phyloP scores from a whole-genome alignment of 2,888 invertebrate genomes.

The Myopa testacea region DNA sequence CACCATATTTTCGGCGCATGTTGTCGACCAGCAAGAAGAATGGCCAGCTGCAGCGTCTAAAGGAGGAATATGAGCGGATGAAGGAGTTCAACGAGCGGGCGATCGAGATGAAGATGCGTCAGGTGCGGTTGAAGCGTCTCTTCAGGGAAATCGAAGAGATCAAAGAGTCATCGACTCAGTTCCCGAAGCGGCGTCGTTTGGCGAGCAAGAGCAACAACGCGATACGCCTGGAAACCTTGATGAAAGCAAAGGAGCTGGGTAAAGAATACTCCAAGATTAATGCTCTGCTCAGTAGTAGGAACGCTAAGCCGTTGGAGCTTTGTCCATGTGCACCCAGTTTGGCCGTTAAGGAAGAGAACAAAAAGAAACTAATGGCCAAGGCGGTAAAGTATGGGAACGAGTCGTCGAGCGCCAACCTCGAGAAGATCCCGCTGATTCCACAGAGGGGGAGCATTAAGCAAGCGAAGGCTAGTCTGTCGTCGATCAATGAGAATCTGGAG shows the following conservation, averaged over 20 bases:
- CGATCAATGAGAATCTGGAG: conserved; percentile 38
- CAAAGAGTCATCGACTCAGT: conserved; percentile 47
- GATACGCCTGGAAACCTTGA: conserved; percentile 51
- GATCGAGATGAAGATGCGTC: conserved; percentile 59
- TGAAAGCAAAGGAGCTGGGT: conserved; percentile 54
- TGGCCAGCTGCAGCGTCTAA: conserved; percentile 56
- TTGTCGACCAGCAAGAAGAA: conserved; percentile 55
- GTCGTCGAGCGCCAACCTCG: conserved; percentile 54
- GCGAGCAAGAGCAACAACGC: conserved; percentile 43
- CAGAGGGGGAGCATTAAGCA: conserved; percentile 5
- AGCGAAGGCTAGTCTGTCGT: background rate
- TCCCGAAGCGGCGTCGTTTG: conserved; percentile 33
- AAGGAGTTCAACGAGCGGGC: conserved; percentile 57
- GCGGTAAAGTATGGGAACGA: conserved; percentile 59
- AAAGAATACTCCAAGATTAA: conserved; percentile 56
- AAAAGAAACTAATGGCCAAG: conserved; percentile 49
- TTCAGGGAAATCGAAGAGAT: conserved; percentile 60
- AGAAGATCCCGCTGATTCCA: conserved; percentile 48
- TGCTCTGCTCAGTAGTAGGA: conserved; percentile 39
- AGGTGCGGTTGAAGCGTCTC: conserved; percentile 57
- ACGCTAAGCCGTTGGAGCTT: background rate
- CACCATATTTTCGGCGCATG: conserved; percentile 56
- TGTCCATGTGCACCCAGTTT: background rate
- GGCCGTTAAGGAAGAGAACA: conserved; percentile 32
- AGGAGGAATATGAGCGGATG: conserved; percentile 60